Percentiles rank a stretch among this genome's conserved stretches.
phyloP scores from a whole-genome alignment of 2,888 invertebrate genomes.

The Elmis aenea region DNA sequence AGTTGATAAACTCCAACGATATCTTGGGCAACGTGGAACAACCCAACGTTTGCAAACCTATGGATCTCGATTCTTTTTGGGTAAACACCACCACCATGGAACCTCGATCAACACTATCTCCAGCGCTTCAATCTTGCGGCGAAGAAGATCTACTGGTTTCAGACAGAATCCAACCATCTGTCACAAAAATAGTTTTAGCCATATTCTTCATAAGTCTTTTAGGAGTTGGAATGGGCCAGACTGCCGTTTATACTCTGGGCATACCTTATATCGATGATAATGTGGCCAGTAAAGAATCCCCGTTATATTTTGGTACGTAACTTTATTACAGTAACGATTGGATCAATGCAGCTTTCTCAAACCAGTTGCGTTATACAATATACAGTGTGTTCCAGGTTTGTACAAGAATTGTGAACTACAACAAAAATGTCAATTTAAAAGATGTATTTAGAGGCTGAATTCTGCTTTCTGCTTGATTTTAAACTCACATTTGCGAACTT shows the following conservation, averaged over 20 bases:
- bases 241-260: slow-evolving; percentile 86
- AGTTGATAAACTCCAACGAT: slow-evolving; percentile 57
- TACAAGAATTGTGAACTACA: too few species aligned
- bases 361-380: too few species aligned
- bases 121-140: slow-evolving; percentile 32
- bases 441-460: too few species aligned
- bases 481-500: too few species aligned
- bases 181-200: slow-evolving; percentile 75
- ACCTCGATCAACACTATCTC: slow-evolving; percentile 12
- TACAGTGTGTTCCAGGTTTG: too few species aligned
- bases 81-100: slow-evolving; percentile 10
- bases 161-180: slow-evolving; percentile 67
- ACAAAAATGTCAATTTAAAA: too few species aligned
- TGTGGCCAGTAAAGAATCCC: slow-evolving; percentile 86
- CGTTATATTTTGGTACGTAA: slow-evolving; percentile 80
- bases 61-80: slow-evolving; percentile 15
- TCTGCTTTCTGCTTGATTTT: too few species aligned
- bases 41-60: slow-evolving; percentile 43
- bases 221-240: slow-evolving; percentile 88
- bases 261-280: slow-evolving; percentile 94
- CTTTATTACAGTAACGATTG: too few species aligned
- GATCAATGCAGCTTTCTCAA: too few species aligned
- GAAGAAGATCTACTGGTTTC: slow-evolving; percentile 56
- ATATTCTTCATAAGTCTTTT: slow-evolving; percentile 85
- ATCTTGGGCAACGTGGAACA: slow-evolving; percentile 42